Percentiles rank a stretch among this genome's conserved stretches.
Evolutionary conservation across 2,797 vertebrate species (phyloP).

Genomic region (Apodemus agrarius): DNA sequence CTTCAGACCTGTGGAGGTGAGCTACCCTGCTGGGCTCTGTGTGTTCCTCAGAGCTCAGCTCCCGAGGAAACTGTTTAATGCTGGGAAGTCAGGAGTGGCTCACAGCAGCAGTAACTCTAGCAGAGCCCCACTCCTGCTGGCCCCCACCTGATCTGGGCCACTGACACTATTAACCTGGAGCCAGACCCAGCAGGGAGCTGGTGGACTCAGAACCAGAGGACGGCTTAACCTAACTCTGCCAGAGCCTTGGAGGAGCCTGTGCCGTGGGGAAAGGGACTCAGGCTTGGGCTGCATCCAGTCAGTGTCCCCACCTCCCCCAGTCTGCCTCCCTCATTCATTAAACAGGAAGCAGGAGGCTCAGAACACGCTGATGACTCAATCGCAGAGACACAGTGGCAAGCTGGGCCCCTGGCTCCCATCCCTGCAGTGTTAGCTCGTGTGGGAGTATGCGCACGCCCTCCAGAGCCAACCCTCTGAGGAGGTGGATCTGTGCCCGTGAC

Average conservation of each 20-base stretch:
- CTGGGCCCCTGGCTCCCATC: not conserved
- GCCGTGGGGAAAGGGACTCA: too few species aligned
- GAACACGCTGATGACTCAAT: not conserved
- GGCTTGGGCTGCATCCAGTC: not conserved
- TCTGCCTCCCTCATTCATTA: not conserved
- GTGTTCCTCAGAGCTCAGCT: not conserved
- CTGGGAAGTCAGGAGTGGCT: not conserved
- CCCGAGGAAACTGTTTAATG: not conserved
- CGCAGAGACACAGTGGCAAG: not conserved
- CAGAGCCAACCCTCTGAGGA: not conserved
- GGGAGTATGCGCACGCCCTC: not conserved
- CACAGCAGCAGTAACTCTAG: too few species aligned
- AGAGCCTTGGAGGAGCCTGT: not conserved
- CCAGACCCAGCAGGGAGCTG: not conserved
- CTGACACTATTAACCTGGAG: not conserved
- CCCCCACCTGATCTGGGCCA: not conserved
- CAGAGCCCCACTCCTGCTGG: not conserved
- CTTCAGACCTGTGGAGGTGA: not conserved
- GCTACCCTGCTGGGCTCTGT: not conserved
- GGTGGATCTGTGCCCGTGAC: not conserved
- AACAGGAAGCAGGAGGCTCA: not conserved
- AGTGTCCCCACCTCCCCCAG: not conserved
- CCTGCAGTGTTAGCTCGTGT: not conserved
- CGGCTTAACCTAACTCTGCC: too few species aligned
- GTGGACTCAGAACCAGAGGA: too few species aligned